Evolutionary conservation across 2,888 invertebrate species (phyloP).

Genomic region (Leucozona laternaria): DNA sequence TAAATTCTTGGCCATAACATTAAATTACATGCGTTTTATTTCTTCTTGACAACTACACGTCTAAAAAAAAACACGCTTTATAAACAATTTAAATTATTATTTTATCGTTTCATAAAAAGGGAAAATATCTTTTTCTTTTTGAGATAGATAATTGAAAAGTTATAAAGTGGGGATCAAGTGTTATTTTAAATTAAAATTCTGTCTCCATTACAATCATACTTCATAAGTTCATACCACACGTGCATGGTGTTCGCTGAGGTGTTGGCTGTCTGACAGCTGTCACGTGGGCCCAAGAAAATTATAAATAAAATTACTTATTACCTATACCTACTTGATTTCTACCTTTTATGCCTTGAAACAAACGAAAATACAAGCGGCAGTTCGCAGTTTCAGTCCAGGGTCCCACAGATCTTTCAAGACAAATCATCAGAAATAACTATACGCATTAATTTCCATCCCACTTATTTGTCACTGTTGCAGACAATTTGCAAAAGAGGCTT

Average conservation of each 20-base stretch:
- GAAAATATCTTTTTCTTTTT: too few species aligned
- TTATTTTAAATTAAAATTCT: too few species aligned
- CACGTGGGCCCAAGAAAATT: constrained; percentile 40
- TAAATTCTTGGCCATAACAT: too few species aligned
- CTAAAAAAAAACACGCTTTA: too few species aligned
- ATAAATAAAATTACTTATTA: neutral
- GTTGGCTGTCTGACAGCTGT: constrained; percentile 57
- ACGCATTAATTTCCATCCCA: constrained; percentile 55
- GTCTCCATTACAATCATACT: too few species aligned
- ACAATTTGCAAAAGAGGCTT: neutral
- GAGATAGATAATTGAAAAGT: too few species aligned
- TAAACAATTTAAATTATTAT: too few species aligned
- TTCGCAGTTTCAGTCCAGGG: neutral
- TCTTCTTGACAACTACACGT: too few species aligned
- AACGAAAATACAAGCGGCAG: neutral
- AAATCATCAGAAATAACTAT: constrained; percentile 19
- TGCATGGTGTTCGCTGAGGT: neutral
- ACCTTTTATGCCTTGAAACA: neutral
- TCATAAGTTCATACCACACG: too few species aligned
- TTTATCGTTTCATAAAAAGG: too few species aligned
- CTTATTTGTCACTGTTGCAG: constrained; percentile 25
- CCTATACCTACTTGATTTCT: neutral
- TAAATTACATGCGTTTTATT: too few species aligned
- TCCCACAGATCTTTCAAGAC: constrained; percentile 35
- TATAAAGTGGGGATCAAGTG: too few species aligned